Evolutionary conservation across 2,113 vertebrate genomes (phyloP).

Genomic region (sheep (Ovis aries)): DNA sequence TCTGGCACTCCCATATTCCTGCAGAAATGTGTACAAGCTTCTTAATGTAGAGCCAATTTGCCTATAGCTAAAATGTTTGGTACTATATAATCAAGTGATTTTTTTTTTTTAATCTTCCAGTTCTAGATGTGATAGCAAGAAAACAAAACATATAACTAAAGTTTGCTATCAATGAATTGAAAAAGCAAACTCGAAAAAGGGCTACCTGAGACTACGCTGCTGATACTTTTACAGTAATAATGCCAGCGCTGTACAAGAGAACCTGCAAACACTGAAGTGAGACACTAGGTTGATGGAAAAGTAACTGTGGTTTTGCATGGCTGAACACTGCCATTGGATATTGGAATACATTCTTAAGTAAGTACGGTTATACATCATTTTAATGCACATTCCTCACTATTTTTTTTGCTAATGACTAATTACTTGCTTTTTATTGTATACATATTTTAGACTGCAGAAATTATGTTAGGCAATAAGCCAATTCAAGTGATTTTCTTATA

Average conservation of each 20-base stretch:
- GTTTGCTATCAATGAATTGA: background rate
- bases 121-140: background rate
- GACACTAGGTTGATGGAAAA: background rate
- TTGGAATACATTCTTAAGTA: background rate
- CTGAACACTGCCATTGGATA: background rate
- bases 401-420: background rate
- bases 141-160: background rate
- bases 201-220: background rate
- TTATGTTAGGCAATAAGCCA: background rate
- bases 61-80: background rate
- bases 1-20: background rate
- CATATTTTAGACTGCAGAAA: background rate
- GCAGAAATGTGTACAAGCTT: background rate
- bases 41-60: background rate
- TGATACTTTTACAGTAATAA: background rate
- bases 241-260: background rate
- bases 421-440: background rate
- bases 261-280: background rate
- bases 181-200: background rate
- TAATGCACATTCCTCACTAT: background rate
- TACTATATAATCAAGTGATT: background rate
- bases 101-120: background rate
- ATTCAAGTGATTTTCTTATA: background rate
- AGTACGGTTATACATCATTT: background rate
- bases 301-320: background rate